phyloP scores from a whole-genome alignment of 1,140 invertebrate species.

The Drosophila sproati region DNA sequence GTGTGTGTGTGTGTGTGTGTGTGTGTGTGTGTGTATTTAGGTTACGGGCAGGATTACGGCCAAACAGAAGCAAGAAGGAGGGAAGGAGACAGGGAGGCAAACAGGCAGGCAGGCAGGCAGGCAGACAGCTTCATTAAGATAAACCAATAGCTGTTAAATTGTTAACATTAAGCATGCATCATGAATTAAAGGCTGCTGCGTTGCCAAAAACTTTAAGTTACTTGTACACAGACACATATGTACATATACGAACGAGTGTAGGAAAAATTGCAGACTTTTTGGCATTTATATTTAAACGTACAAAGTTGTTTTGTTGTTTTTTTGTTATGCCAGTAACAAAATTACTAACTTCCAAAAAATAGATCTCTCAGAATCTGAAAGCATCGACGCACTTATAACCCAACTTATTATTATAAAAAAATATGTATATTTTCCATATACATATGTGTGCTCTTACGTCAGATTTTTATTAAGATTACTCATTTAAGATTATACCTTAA shows the following conservation, averaged over 20 bases:
- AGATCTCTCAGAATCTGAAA: too few species aligned
- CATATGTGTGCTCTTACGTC: too few species aligned
- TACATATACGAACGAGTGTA: background rate
- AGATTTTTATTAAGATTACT: too few species aligned
- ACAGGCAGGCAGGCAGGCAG: conserved; percentile 56
- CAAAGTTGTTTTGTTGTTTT: too few species aligned
- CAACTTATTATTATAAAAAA: too few species aligned
- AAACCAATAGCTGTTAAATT: conserved; percentile 83
- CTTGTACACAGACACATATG: conserved; percentile 38
- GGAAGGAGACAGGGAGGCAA: background rate
- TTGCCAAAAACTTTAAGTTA: conserved; percentile 68
- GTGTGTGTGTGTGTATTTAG: conserved; percentile 56
- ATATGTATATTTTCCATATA: too few species aligned
- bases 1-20: conserved; percentile 17
- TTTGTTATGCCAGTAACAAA: too few species aligned
- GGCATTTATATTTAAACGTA: too few species aligned
- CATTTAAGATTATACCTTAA: too few species aligned
- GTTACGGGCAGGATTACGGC: conserved; percentile 40
- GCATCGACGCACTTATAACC: too few species aligned
- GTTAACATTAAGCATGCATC: conserved; percentile 82
- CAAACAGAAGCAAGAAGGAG: conserved; percentile 15
- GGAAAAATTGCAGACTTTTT: too few species aligned
- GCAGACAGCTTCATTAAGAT: conserved; percentile 82
- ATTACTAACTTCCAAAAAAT: too few species aligned
- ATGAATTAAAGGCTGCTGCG: conserved; percentile 69